Conservation (phyloP, 2,113 vertebrate genomes). For the Nerophis lumbriciformis region DNA sequence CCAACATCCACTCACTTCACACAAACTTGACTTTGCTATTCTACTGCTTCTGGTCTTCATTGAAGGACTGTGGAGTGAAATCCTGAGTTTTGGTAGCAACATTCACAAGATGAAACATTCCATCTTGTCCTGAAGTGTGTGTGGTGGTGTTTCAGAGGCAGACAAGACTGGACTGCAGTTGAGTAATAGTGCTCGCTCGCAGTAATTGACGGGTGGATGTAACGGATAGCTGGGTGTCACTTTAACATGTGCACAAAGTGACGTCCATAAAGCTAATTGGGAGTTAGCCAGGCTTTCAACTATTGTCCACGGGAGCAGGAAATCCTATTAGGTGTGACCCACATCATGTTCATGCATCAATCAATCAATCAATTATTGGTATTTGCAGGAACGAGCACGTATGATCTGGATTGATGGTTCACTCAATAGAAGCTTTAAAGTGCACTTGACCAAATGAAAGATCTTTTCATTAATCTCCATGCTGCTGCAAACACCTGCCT, state of each 20-base stretch:
- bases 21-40: too few species aligned
- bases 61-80: too few species aligned
- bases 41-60: too few species aligned
- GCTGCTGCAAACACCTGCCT: conserved; percentile 8
- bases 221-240: conserved; percentile 60
- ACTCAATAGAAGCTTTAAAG: conserved; percentile 73
- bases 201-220: too few species aligned
- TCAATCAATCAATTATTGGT: conserved; percentile 65
- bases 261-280: conserved; percentile 78
- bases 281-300: conserved; percentile 79
- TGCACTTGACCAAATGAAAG: conserved; percentile 61
- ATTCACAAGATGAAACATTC: too few species aligned
- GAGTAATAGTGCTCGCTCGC: conserved; percentile 67
- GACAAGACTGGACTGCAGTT: conserved; percentile 2
- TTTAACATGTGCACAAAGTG: conserved; percentile 74
- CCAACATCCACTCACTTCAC: too few species aligned
- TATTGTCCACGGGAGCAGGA: conserved; percentile 67
- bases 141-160: too few species aligned
- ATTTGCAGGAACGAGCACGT: conserved; percentile 67
- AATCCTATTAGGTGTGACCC: conserved; percentile 74
- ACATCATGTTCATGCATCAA: conserved; percentile 55
- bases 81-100: too few species aligned
- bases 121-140: too few species aligned
- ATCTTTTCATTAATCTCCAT: conserved; percentile 68
- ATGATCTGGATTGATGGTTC: conserved; percentile 73